Evolutionary conservation across 2,797 vertebrate species (phyloP).

Genomic region (Premnoplex brunnescens): DNA sequence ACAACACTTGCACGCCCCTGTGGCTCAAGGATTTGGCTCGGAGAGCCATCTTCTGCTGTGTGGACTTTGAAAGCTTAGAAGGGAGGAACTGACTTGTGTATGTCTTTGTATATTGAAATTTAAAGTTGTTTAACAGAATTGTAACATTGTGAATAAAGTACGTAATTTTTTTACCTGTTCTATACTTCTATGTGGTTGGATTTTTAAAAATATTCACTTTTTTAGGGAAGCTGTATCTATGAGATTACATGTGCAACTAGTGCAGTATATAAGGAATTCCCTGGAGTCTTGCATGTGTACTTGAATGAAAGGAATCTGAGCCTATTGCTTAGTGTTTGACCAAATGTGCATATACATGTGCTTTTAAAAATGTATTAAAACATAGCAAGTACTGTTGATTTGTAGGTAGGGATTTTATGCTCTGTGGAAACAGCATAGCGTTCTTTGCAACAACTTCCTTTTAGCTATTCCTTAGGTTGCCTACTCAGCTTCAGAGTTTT

Average conservation of each 20-base stretch:
- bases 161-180: neutral
- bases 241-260: neutral
- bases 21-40: neutral
- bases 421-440: neutral
- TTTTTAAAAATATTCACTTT: neutral
- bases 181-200: fast-evolving
- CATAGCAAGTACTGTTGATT: neutral
- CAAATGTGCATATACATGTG: neutral
- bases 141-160: neutral
- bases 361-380: neutral
- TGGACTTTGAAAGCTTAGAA: neutral
- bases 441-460: neutral
- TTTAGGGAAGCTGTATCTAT: neutral
- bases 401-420: neutral
- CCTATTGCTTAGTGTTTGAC: neutral
- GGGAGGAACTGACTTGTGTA: neutral
- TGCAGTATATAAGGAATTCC: neutral
- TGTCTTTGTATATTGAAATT: neutral
- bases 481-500: neutral
- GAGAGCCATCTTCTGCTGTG: neutral
- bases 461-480: neutral
- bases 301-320: neutral
- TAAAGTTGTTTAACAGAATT: neutral
- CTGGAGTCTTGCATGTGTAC: neutral
- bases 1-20: neutral